These are phyloP conservation scores for Ochotona princeps DNA, from an alignment of 2,113 vertebrate species.

Conservation along the genomic window DNA sequence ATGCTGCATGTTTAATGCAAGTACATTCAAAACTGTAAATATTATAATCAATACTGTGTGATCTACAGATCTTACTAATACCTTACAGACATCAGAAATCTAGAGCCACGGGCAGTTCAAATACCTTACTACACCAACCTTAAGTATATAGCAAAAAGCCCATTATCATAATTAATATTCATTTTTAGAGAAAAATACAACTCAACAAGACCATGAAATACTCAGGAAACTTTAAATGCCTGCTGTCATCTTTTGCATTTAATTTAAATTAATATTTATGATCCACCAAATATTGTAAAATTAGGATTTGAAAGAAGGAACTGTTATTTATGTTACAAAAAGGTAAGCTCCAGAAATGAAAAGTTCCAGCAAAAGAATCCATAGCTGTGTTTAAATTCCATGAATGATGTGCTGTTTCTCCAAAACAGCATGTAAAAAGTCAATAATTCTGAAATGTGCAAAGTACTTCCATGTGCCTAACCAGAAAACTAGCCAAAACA, in stretches of 20 bases:
- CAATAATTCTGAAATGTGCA: conserved; percentile 85
- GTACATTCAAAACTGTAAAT: conserved; percentile 18
- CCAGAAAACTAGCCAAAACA: conserved; percentile 85
- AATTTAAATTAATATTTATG: conserved; percentile 41
- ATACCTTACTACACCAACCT: conserved; percentile 8
- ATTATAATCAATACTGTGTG: neutral
- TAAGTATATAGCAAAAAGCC: neutral
- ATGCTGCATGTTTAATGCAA: neutral
- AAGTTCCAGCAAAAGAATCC: conserved; percentile 82
- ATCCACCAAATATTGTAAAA: conserved; percentile 63
- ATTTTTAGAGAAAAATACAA: conserved; percentile 51
- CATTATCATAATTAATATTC: neutral
- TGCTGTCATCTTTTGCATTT: conserved; percentile 1
- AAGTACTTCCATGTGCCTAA: conserved; percentile 89
- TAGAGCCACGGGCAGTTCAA: conserved; percentile 12
- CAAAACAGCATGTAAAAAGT: conserved; percentile 84
- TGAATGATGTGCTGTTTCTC: conserved; percentile 86
- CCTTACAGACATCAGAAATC: neutral
- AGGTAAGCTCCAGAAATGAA: conserved; percentile 72
- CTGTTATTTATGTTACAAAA: conserved; percentile 69
- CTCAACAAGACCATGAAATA: conserved; percentile 30
- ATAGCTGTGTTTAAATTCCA: conserved; percentile 83
- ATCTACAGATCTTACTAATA: neutral
- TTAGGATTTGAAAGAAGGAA: conserved; percentile 70
- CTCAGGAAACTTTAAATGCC: conserved; percentile 21